phyloP scores from a whole-genome alignment of 2,888 invertebrate genomes.

The Lepas anatifera region DNA sequence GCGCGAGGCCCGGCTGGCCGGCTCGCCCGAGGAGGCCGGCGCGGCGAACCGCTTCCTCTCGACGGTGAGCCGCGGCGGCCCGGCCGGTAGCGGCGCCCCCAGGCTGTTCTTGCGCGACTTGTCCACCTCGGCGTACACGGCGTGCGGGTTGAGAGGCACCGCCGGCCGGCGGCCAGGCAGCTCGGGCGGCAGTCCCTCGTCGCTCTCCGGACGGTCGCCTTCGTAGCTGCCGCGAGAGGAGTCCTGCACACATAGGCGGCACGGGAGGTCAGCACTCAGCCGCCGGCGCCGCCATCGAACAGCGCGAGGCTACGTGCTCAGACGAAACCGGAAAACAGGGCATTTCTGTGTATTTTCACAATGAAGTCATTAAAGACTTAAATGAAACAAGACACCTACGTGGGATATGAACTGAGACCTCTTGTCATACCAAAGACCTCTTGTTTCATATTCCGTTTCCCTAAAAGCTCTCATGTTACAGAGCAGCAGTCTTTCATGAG shows the following conservation, averaged over 20 bases:
- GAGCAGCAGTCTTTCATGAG: too few relatives aligned
- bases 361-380: too few relatives aligned
- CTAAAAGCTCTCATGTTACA: too few relatives aligned
- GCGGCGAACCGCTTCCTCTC: conserved; percentile 2
- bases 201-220: conserved; percentile 30
- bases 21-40: background rate
- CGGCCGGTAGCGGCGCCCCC: background rate
- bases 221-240: conserved; percentile 32
- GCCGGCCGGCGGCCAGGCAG: conserved; percentile 19
- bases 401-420: too few relatives aligned
- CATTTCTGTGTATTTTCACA: too few relatives aligned
- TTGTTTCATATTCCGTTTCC: too few relatives aligned
- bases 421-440: too few relatives aligned
- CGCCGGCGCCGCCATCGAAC: too few relatives aligned
- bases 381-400: too few relatives aligned
- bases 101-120: conserved; percentile 22
- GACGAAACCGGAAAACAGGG: too few relatives aligned
- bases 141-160: conserved; percentile 20
- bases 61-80: background rate
- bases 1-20: conserved; percentile 23
- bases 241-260: conserved; percentile 27
- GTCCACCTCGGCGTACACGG: conserved; percentile 28
- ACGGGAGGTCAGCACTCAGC: background rate
- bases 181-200: conserved; percentile 28
- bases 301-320: too few relatives aligned